Evolutionary conservation across 2,113 vertebrate genomes (phyloP).

Genomic region (Hippoglossus stenolepis): DNA sequence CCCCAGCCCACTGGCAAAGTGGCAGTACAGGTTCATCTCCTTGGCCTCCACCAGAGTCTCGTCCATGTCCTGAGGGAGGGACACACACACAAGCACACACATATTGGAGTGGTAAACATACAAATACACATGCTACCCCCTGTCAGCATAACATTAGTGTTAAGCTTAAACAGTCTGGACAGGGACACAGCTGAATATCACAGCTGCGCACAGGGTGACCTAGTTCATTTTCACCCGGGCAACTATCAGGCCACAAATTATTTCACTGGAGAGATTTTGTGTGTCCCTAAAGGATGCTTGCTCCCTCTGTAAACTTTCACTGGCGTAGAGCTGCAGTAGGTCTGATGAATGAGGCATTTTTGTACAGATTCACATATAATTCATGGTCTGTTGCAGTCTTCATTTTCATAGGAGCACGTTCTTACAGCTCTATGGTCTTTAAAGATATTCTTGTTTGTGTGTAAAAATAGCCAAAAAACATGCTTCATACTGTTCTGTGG

Average conservation of each 20-base stretch:
- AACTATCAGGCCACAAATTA: constrained; percentile 31
- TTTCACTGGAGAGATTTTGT: constrained; percentile 30
- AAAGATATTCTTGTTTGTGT: constrained; percentile 30
- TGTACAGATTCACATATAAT: constrained; percentile 7
- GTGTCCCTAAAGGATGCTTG: constrained; percentile 7
- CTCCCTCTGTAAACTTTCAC: constrained; percentile 14
- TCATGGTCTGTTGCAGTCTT: not conserved
- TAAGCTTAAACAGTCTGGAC: constrained; percentile 66
- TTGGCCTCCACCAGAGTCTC: constrained; percentile 81
- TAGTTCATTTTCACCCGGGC: constrained; percentile 63
- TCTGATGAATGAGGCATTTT: not conserved
- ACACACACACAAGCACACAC: not conserved
- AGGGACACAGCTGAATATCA: constrained; percentile 69
- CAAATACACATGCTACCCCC: constrained; percentile 43
- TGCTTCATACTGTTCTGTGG: constrained; percentile 39
- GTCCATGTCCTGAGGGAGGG: constrained; percentile 81
- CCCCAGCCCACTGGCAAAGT: constrained; percentile 88
- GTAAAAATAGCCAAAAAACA: constrained; percentile 42
- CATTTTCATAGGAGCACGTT: constrained; percentile 9
- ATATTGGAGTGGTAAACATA: constrained; percentile 40
- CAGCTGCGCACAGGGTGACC: constrained; percentile 64
- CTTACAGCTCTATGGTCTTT: not conserved
- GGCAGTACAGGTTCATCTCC: constrained; percentile 90
- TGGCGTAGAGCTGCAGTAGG: not conserved
- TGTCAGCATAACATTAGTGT: constrained; percentile 59